Evolutionary conservation across 2,113 vertebrate genomes (phyloP).

Genomic region (Scytalopus superciliaris): DNA sequence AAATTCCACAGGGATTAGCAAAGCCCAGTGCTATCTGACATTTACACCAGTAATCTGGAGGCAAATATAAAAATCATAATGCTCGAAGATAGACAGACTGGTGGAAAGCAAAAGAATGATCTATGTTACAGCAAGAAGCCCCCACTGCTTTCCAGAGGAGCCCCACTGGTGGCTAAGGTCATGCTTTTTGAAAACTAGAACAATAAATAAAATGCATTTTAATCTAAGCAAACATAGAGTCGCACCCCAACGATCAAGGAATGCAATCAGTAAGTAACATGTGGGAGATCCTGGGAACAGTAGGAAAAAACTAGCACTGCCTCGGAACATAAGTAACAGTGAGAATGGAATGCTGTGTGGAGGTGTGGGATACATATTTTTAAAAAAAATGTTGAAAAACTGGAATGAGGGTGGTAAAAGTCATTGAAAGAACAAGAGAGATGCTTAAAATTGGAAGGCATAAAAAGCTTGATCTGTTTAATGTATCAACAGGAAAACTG

Average conservation of each 20-base stretch:
- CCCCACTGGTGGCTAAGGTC: not conserved
- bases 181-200: not conserved
- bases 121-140: not conserved
- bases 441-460: not conserved
- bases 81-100: not conserved
- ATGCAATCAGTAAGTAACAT: not conserved
- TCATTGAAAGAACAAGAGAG: not conserved
- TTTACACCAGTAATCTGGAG: not conserved
- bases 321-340: not conserved
- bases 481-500: not conserved
- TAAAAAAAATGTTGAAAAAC: not conserved
- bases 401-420: not conserved
- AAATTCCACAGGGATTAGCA: not conserved
- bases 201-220: not conserved
- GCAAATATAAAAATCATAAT: not conserved
- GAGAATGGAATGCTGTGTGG: not conserved
- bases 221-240: not conserved
- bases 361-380: not conserved
- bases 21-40: not conserved
- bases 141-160: not conserved
- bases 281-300: not conserved
- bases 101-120: not conserved
- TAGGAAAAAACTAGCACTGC: not conserved
- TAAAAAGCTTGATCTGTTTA: not conserved
- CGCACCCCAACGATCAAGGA: not conserved